These are phyloP conservation scores for Conger conger DNA, from an alignment of 2,113 vertebrate genomes.

Conservation along the genomic window DNA sequence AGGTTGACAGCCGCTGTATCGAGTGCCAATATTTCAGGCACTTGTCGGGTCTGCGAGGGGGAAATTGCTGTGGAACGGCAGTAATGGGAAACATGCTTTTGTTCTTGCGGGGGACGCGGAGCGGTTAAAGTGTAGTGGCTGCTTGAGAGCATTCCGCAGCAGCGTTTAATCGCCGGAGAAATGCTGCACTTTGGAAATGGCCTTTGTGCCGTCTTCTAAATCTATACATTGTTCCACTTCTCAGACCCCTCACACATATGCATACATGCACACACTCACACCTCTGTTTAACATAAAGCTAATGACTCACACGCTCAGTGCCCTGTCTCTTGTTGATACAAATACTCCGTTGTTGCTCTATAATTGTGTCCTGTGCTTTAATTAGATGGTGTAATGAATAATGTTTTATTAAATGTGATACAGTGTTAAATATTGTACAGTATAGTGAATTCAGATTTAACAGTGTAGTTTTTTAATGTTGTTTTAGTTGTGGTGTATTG, in stretches of 20 bases:
- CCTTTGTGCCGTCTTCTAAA: neutral
- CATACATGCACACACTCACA: too few species aligned
- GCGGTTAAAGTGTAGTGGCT: neutral
- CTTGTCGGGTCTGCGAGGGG: neutral
- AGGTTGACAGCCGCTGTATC: neutral
- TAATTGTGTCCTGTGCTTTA: neutral
- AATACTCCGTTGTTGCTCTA: too few species aligned
- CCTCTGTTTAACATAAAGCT: too few species aligned
- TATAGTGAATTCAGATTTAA: neutral
- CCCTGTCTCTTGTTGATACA: too few species aligned
- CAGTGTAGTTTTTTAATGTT: too few species aligned
- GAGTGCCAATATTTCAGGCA: neutral
- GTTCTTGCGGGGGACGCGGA: neutral
- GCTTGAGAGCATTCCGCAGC: neutral
- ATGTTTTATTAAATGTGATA: neutral
- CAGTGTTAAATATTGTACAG: neutral
- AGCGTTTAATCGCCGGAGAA: neutral
- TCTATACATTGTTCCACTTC: neutral
- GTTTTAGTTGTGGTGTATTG: neutral
- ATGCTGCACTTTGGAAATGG: neutral
- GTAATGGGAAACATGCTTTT: neutral
- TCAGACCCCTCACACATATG: neutral
- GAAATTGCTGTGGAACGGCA: neutral
- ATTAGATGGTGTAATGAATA: neutral
- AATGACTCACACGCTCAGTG: too few species aligned